phyloP scores from a whole-genome alignment of 2,113 vertebrate species.

The Recurvirostra avosetta region DNA sequence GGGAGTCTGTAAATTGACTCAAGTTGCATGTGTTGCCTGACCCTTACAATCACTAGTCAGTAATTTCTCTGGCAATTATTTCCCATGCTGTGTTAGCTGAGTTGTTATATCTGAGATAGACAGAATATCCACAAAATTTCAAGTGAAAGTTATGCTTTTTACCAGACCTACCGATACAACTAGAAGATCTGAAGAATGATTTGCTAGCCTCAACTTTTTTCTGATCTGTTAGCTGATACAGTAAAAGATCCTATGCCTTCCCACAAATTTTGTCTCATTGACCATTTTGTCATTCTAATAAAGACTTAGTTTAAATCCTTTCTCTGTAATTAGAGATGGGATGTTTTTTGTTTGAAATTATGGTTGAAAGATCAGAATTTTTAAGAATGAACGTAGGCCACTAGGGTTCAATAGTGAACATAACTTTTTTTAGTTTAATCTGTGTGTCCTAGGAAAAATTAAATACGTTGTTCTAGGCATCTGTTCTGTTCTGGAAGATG shows the following conservation, averaged over 20 bases:
- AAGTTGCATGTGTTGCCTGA: conserved; percentile 26
- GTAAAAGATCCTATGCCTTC: neutral
- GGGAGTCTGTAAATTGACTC: neutral
- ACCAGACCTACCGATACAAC: neutral
- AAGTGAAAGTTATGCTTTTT: neutral
- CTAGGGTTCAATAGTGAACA: neutral
- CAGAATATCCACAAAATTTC: neutral
- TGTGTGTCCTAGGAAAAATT: neutral
- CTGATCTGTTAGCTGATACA: neutral
- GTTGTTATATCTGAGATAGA: neutral
- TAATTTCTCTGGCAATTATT: neutral
- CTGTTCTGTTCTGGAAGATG: neutral
- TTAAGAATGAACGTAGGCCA: neutral
- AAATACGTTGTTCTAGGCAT: neutral
- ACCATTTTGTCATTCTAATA: conserved; percentile 35
- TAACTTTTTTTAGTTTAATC: neutral
- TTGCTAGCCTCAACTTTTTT: neutral
- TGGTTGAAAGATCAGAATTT: neutral
- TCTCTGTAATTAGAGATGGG: neutral
- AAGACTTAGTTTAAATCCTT: neutral
- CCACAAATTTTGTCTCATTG: neutral
- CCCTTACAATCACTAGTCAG: neutral
- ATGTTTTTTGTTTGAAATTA: neutral
- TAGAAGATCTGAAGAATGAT: neutral
- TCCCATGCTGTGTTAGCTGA: neutral